These are phyloP conservation scores for Caenorhabditis doughertyi DNA, from an alignment of 2,888 invertebrate genomes.

Conservation along the genomic window DNA sequence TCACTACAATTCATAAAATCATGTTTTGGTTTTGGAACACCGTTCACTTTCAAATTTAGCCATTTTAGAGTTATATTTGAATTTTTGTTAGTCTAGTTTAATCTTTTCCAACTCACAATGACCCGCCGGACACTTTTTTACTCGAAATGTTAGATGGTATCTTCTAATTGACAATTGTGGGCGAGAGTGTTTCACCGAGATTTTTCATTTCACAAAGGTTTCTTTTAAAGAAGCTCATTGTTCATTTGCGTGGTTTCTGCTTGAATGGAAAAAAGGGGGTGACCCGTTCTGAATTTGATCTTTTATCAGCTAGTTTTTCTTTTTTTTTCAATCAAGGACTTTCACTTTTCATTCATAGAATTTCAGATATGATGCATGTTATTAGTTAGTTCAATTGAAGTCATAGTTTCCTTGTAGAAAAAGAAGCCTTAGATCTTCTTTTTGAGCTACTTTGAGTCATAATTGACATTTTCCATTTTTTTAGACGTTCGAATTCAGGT, in stretches of 20 bases:
- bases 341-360: slow-evolving; percentile 30
- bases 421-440: slow-evolving; percentile 34
- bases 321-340: background rate
- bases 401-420: slow-evolving; percentile 25
- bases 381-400: slow-evolving; percentile 39
- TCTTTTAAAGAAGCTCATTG: slow-evolving; percentile 39
- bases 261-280: slow-evolving; percentile 23
- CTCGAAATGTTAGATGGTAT: slow-evolving; percentile 43
- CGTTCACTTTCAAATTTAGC: too few species aligned
- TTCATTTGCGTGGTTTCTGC: slow-evolving; percentile 60
- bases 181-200: slow-evolving; percentile 1
- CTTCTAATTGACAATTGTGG: slow-evolving; percentile 56
- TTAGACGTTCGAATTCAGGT: background rate
- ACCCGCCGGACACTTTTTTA: slow-evolving; percentile 26
- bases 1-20: background rate
- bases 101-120: background rate
- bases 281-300: slow-evolving; percentile 46
- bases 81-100: slow-evolving; percentile 17
- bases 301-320: slow-evolving; percentile 19
- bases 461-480: slow-evolving; percentile 19
- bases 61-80: background rate
- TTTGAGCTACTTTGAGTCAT: slow-evolving; percentile 35
- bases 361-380: slow-evolving; percentile 24
- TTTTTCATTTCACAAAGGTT: slow-evolving; percentile 11
- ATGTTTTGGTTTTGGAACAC: too few species aligned